Evolutionary conservation across 2,888 invertebrate species (phyloP).

Genomic region (Crepidodera aurea): DNA sequence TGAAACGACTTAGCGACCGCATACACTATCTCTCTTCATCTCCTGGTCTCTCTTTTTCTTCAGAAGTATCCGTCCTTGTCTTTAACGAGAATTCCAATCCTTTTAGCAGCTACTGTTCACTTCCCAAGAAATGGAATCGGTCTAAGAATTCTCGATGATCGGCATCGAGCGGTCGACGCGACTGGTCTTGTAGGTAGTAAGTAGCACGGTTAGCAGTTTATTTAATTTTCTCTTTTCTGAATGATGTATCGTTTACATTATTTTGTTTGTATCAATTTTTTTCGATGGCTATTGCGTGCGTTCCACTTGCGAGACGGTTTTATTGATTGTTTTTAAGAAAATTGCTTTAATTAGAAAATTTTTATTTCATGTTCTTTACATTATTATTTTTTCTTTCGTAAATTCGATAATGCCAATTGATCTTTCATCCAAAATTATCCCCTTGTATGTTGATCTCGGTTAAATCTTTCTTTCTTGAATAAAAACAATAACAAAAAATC

Average conservation of each 20-base stretch:
- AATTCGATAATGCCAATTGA: too few relatives aligned
- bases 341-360: too few relatives aligned
- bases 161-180: constrained; percentile 1
- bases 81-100: constrained; percentile 37
- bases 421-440: too few relatives aligned
- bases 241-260: constrained; percentile 2
- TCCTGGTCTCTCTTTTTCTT: not conserved
- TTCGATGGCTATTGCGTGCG: not conserved
- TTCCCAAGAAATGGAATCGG: constrained; percentile 24
- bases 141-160: constrained; percentile 7
- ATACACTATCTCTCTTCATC: constrained; percentile 8
- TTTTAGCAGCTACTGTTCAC: constrained; percentile 35
- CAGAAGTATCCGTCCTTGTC: constrained; percentile 9
- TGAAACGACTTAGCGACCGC: constrained; percentile 23
- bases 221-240: constrained; percentile 11
- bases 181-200: constrained; percentile 13
- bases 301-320: not conserved
- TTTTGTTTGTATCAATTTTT: not conserved
- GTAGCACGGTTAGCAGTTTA: constrained; percentile 14
- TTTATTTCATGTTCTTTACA: too few relatives aligned
- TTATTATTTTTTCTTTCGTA: too few relatives aligned
- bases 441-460: too few relatives aligned
- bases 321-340: too few relatives aligned
- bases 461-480: too few relatives aligned
- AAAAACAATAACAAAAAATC: too few relatives aligned